Evolutionary conservation across 2,113 vertebrate genomes (phyloP), one percentile per base, ranked within the genome.

Genomic region (Tragelaphus imberbis): DNA sequence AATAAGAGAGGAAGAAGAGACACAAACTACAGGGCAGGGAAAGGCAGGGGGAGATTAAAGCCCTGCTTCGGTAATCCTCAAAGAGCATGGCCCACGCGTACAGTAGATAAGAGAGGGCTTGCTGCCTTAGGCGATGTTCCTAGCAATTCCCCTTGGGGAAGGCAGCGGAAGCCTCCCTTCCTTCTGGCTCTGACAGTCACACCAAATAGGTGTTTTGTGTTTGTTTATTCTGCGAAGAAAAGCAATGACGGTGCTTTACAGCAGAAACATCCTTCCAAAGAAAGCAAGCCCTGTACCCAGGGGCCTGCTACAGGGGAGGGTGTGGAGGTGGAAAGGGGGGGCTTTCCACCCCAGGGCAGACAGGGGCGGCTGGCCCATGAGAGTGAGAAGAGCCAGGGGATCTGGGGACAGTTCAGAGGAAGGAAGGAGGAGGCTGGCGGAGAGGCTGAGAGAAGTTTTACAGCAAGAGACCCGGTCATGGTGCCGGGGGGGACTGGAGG

Each of bases 181-280:
- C 92, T 56, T 84, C 61, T 68, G 17, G 30, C 93, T 63, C 92
- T 88, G 82, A 93, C 16, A 63, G 89, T 80, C 77, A 4, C 6
- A 28, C 40, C n/a, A 61, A 84, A 56, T 14, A 85, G 84, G 80
- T 63, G 28, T 90, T 93, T 59, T 58, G 68, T 33, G 63, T 90
- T 96, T 84, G 8, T 88, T 84, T 86, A 55, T 84, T 94, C 79
- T 94, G 36, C n/a, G 58, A 84, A 94, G 58, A 51, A 91, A 77
- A 79, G 61, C 65, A 84, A 71, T 1, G 2, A 47, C 5, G 68
- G 25, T 53, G 92, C 77, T 91, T 86, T 68, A 77, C 17, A 81
- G 56, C 3, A 2, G 23, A 25, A 4, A 88, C n/a, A 36, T 49
- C 82, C 80, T 91, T 84, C 87, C 71, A 55, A 68, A 68, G 63